Conservation (phyloP, 2,888 invertebrate genomes). For the Dicyrtomina minuta region DNA sequence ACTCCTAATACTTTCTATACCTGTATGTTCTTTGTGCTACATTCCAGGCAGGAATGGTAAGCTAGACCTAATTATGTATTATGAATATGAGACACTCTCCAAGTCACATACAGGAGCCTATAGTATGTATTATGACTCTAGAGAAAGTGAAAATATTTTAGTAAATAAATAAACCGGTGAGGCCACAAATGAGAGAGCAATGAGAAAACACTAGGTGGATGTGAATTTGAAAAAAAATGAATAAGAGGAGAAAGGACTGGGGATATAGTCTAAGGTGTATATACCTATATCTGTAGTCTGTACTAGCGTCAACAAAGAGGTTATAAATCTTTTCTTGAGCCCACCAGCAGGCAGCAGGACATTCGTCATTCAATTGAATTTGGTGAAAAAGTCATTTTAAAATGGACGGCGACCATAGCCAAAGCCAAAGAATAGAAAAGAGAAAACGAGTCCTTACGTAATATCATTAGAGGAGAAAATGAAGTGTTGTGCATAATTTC, state of each 20-base stretch:
- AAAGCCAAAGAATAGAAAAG: background rate
- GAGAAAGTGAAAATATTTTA: background rate
- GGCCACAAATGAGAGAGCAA: background rate
- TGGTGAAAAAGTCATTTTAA: slow-evolving; percentile 7
- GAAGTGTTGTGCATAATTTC: too few relatives aligned
- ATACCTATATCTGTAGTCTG: background rate
- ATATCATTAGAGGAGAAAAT: background rate
- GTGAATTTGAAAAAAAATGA: background rate
- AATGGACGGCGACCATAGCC: background rate
- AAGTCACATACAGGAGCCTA: too few relatives aligned
- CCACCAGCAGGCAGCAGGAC: slow-evolving; percentile 18
- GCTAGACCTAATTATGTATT: slow-evolving; percentile 9
- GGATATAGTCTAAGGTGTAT: background rate
- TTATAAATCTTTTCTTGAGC: slow-evolving; percentile 8
- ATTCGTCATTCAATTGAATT: slow-evolving; percentile 18
- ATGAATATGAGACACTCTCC: too few relatives aligned
- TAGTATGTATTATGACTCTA: too few relatives aligned
- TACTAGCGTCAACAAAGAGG: background rate
- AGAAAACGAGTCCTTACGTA: background rate
- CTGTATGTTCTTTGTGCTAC: too few relatives aligned
- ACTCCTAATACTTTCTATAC: too few relatives aligned
- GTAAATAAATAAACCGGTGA: background rate
- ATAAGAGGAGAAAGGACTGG: too few relatives aligned
- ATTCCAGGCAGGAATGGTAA: background rate
- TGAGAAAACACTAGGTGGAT: background rate